Conservation (phyloP, 1,140 invertebrate genomes). For the Scaptomyza montana region DNA sequence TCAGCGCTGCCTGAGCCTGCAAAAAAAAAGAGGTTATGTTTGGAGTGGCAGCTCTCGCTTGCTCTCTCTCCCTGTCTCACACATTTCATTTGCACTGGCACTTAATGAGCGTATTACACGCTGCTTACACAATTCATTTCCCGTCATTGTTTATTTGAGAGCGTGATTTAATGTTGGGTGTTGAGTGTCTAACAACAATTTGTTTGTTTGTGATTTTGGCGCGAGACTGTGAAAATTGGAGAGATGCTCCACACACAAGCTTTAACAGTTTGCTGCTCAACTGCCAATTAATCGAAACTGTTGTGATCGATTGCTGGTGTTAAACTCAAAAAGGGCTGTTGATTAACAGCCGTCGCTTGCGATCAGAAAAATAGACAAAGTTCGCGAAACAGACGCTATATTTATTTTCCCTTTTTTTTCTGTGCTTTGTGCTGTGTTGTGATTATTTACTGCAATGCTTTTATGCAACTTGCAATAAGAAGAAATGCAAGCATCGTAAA, state of each 20-base stretch:
- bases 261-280: slow-evolving; percentile 2
- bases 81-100: slow-evolving; percentile 40
- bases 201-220: slow-evolving; percentile 7
- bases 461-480: not conserved
- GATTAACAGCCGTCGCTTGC: not conserved
- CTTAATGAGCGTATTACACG: slow-evolving; percentile 76
- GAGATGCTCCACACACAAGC: not conserved
- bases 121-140: slow-evolving; percentile 74
- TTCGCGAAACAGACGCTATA: too few relatives aligned
- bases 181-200: not conserved
- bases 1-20: slow-evolving; percentile 93
- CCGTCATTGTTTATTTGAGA: slow-evolving; percentile 37
- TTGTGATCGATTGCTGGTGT: not conserved
- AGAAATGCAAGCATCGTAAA: not conserved
- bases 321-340: not conserved
- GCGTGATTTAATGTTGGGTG: not conserved
- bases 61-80: slow-evolving; percentile 57
- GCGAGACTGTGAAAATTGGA: not conserved
- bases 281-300: not conserved
- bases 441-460: not conserved
- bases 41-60: slow-evolving; percentile 87
- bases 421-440: not conserved
- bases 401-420: not conserved
- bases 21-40: slow-evolving; percentile 80
- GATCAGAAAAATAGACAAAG: not conserved